Percentiles rank a stretch among this genome's conserved stretches.
Conservation (phyloP, 2,888 invertebrate genomes). For the Ophion obscuratus region DNA sequence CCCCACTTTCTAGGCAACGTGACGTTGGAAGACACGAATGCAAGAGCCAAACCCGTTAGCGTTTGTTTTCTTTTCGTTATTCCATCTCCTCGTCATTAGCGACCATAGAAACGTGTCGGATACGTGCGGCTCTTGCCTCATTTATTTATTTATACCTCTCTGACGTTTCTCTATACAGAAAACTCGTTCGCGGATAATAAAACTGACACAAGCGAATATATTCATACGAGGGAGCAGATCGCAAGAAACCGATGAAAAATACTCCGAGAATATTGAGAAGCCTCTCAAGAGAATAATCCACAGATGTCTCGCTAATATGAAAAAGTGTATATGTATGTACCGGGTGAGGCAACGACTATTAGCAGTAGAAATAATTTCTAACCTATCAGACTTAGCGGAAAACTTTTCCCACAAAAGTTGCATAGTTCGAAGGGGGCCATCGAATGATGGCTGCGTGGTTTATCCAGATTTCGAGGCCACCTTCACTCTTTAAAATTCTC, state of each 20-base stretch:
- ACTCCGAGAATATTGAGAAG: constrained; percentile 32
- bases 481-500: no score
- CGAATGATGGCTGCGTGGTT: no score
- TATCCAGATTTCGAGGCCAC: no score
- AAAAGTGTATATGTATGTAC: not conserved
- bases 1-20: not conserved
- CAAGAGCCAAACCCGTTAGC: not conserved
- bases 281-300: constrained; percentile 23
- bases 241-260: constrained; percentile 41
- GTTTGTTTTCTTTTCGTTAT: constrained; percentile 13
- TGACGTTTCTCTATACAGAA: not conserved
- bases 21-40: not conserved
- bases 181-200: constrained; percentile 24
- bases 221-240: constrained; percentile 14
- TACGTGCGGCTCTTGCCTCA: not conserved
- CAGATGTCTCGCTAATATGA: constrained; percentile 15
- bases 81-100: not conserved
- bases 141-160: constrained; percentile 15
- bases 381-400: no score
- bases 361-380: no score
- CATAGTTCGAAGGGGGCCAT: no score
- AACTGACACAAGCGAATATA: constrained; percentile 20
- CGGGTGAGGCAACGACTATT: no score
- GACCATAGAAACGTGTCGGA: not conserved
- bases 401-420: no score